Percentiles rank a stretch among this genome's conserved stretches.
Evolutionary conservation across 2,888 invertebrate species (phyloP).

Genomic region (Stictocephala bisonia): DNA sequence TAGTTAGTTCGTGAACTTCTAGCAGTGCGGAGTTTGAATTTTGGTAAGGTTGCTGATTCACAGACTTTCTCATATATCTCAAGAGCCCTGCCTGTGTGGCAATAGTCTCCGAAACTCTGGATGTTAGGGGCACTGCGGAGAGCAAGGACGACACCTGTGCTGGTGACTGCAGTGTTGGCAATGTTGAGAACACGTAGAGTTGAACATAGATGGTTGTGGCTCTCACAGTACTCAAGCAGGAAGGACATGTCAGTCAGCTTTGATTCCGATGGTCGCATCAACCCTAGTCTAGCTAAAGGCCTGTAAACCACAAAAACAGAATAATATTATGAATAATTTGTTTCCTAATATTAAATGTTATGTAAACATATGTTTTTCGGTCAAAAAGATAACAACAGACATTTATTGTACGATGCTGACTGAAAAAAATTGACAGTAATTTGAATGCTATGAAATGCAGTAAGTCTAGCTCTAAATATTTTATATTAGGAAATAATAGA

Average conservation of each 20-base stretch:
- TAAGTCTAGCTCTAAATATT: no score
- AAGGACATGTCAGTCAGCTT: slow-evolving; percentile 56
- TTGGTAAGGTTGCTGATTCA: slow-evolving; percentile 59
- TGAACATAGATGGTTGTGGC: slow-evolving; percentile 63
- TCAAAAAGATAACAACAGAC: no score
- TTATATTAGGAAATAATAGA: no score
- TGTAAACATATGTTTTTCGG: no score
- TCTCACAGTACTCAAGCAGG: slow-evolving; percentile 64
- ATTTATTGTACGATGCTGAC: no score
- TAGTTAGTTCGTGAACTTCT: slow-evolving; percentile 63
- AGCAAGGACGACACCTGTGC: slow-evolving; percentile 64
- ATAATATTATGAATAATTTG: no score
- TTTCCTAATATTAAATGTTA: no score
- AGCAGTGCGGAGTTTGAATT: slow-evolving; percentile 63
- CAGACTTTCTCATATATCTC: slow-evolving; percentile 62
- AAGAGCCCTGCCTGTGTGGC: slow-evolving; percentile 64
- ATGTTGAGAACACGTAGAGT: slow-evolving; percentile 64
- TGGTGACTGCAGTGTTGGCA: slow-evolving; percentile 64
- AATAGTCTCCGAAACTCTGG: slow-evolving; percentile 65
- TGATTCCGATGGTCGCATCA: slow-evolving; percentile 5
- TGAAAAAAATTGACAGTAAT: no score
- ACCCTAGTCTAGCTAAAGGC: slow-evolving; percentile 16
- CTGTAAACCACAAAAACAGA: no score
- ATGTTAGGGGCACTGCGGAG: slow-evolving; percentile 63
- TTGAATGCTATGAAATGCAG: no score